These are phyloP conservation scores for Melinaea menophilus DNA, from an alignment of 2,888 invertebrate species.

Conservation along the genomic window DNA sequence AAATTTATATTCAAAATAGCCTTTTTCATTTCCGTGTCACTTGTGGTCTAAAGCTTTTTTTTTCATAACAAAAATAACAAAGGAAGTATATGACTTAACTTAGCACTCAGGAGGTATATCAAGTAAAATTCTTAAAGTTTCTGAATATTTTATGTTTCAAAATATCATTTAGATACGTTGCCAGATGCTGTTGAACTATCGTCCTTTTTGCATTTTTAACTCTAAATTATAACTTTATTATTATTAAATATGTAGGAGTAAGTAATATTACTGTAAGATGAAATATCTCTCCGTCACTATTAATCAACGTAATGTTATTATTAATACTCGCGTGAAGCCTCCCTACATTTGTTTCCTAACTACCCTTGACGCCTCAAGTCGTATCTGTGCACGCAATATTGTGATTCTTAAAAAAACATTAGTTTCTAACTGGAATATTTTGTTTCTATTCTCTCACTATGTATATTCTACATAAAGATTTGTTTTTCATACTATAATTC, in stretches of 20 bases:
- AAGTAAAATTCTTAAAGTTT: neutral
- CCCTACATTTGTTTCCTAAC: slow-evolving; percentile 8
- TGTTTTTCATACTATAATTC: no score
- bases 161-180: neutral
- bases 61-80: no score
- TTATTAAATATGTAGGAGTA: no score
- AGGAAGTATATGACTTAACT: neutral
- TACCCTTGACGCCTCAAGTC: slow-evolving; percentile 18
- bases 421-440: neutral
- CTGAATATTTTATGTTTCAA: neutral
- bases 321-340: neutral
- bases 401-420: neutral
- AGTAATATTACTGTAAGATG: neutral
- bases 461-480: no score
- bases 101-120: neutral
- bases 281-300: neutral
- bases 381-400: slow-evolving; percentile 24
- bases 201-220: neutral
- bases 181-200: neutral
- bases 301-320: slow-evolving; percentile 1
- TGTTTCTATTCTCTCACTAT: no score
- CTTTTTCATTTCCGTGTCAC: no score
- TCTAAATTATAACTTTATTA: no score
- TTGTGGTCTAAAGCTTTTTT: no score
- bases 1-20: no score